These are phyloP conservation scores for Amphiura filiformis DNA, from an alignment of 35 echinoderm and acorn worm species.

Conservation along the genomic window DNA sequence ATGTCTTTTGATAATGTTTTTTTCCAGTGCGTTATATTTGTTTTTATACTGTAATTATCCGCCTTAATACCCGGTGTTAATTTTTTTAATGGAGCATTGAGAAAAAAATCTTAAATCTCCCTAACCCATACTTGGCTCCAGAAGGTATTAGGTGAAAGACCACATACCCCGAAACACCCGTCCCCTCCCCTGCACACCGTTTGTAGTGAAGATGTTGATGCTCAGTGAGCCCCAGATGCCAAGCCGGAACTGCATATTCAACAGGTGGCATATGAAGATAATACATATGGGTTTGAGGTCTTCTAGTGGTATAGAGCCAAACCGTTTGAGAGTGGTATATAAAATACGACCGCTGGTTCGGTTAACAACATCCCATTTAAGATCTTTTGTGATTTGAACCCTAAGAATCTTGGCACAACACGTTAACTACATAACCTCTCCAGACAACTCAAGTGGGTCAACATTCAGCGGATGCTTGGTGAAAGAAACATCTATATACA, in stretches of 20 bases:
- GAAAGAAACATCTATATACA: constrained; percentile 44
- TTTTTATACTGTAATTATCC: too few relatives aligned
- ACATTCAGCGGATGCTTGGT: not conserved
- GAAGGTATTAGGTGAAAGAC: too few relatives aligned
- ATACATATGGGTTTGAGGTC: not conserved
- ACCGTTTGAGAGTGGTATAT: not conserved
- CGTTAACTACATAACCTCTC: not conserved
- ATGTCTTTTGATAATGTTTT: too few relatives aligned
- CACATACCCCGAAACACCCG: too few relatives aligned
- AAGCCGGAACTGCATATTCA: not conserved
- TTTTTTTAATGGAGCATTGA: too few relatives aligned
- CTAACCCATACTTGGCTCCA: too few relatives aligned
- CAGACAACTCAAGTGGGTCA: not conserved
- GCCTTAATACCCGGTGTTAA: too few relatives aligned
- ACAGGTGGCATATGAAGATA: not conserved
- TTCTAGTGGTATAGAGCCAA: not conserved
- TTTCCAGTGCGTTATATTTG: too few relatives aligned
- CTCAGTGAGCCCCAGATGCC: not conserved
- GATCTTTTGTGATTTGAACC: too few relatives aligned
- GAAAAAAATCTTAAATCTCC: too few relatives aligned
- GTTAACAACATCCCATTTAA: not conserved
- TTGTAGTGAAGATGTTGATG: not conserved
- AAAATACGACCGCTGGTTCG: not conserved
- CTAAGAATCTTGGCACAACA: not conserved
- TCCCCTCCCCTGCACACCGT: not conserved